phyloP scores from a whole-genome alignment of 1,140 invertebrate species.

The Druon quercuslanigerum region DNA sequence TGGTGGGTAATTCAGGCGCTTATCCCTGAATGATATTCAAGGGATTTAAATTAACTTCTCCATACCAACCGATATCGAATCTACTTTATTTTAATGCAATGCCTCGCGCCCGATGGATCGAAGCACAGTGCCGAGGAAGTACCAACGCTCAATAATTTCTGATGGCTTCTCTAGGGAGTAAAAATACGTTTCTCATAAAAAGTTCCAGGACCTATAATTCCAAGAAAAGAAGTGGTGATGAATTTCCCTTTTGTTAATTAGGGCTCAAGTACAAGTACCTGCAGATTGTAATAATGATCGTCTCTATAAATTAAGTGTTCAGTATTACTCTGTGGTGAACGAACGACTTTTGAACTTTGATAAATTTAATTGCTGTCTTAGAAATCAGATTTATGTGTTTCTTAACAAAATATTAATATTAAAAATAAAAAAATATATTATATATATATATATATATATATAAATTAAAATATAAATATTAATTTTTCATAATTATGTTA shows the following conservation, averaged over 20 bases:
- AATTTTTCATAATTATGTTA: too few species aligned
- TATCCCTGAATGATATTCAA: slow-evolving; percentile 51
- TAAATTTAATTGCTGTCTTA: too few species aligned
- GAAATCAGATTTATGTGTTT: too few species aligned
- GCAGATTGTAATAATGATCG: background rate
- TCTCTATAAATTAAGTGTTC: too few species aligned
- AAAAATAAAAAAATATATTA: too few species aligned
- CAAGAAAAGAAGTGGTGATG: background rate
- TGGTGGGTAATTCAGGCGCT: background rate
- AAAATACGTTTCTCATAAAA: slow-evolving; percentile 45
- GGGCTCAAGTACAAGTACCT: background rate
- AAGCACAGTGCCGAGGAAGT: slow-evolving; percentile 27
- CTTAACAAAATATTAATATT: too few species aligned
- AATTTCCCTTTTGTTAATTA: background rate
- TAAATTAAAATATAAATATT: too few species aligned
- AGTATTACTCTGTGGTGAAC: too few species aligned
- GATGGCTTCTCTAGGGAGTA: slow-evolving; percentile 47
- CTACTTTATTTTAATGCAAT: slow-evolving; percentile 67
- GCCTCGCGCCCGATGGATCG: slow-evolving; percentile 36
- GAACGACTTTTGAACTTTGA: too few species aligned
- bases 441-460: too few species aligned
- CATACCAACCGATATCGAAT: slow-evolving; percentile 64
- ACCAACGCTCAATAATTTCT: slow-evolving; percentile 64
- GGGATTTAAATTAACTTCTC: slow-evolving; percentile 64
- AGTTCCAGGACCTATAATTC: slow-evolving; percentile 51